Base-by-base conservation (phyloP, 1,140 invertebrate genomes). In the Rhynchophorus ferrugineus region DNA sequence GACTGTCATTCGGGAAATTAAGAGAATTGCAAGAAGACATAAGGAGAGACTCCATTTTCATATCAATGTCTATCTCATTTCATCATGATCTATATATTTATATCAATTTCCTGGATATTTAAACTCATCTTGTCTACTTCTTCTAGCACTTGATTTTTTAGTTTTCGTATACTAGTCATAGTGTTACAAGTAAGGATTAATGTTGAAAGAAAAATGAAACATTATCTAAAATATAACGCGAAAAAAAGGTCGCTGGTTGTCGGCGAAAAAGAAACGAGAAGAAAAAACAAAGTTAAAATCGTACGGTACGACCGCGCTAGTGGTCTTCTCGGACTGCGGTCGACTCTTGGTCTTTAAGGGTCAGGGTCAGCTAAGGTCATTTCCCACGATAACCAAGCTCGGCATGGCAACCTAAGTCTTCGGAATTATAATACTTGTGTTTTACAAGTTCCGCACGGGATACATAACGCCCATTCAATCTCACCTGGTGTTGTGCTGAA, bases 311-410 rank as follows among this genome's bases (percentile, higher is more conserved):
- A 43, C 50, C 50, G 50, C 43, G 43, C 50, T 45, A 29, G 50
- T 45, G 42, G 34, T 54, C 44, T 54, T 47, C 52, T 54, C 41
- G 44, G 35, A 54, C 52, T 33, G 19, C 38, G 46, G 44, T 58
- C 62, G 56, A 57, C 56, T 62, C 58, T 58, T 61, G 58, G 61
- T 52, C 49, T 51, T 67, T 65, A 57, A 67, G 67, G 67, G 67
- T 69, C 67, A 69, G 67, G 67, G 67, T 68, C 66, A 69, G 59
- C 47, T 64, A 67, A 69, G 67, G 66, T 69, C 66, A 69, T 69
- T 69, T 69, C 67, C 61, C 67, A 69, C 67, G 67, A 69, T 69
- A 66, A 63, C 63, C 61, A 56, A 58, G 62, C 60, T 60, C 60
- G 54, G 61, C 61, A 64, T 65, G 64, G 65, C 65, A 67, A 65